These are phyloP conservation scores for Pollenia amentaria DNA, from an alignment of 2,888 invertebrate species.

Conservation along the genomic window DNA sequence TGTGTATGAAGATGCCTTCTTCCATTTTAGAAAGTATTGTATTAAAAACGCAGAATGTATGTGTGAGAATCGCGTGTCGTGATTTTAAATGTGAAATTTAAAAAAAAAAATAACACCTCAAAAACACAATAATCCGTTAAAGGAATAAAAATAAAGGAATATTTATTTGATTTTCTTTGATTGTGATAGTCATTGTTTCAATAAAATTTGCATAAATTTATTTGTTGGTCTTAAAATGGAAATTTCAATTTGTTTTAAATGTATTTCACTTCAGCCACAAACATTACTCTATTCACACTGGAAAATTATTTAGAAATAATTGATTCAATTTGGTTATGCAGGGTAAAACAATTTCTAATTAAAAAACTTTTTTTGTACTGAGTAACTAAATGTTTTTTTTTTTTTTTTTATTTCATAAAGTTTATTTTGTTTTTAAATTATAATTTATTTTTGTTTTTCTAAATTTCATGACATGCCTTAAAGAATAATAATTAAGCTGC, in stretches of 20 bases:
- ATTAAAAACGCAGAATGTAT: neutral
- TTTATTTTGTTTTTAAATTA: neutral
- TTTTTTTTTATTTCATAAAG: neutral
- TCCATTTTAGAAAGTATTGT: neutral
- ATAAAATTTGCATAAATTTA: conserved; percentile 46
- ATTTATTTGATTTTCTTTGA: neutral
- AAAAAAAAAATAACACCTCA: neutral
- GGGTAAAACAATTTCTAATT: neutral
- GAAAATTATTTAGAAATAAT: too few relatives aligned
- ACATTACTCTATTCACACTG: too few relatives aligned
- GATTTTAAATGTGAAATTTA: conserved; percentile 21
- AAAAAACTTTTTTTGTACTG: too few relatives aligned
- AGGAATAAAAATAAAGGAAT: conserved; percentile 1
- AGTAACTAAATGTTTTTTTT: neutral
- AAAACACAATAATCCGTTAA: neutral
- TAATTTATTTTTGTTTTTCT: neutral
- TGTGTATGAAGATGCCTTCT: neutral
- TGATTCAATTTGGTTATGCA: too few relatives aligned
- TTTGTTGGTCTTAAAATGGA: neutral
- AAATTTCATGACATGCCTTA: conserved; percentile 27
- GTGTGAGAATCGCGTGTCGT: conserved; percentile 44
- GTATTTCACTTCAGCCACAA: neutral
- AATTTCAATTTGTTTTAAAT: conserved; percentile 18
- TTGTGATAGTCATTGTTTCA: neutral
- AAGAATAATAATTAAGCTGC: conserved; percentile 24